These are phyloP conservation scores for Cordilura impudica DNA, from an alignment of 2,888 invertebrate species.

Conservation along the genomic window DNA sequence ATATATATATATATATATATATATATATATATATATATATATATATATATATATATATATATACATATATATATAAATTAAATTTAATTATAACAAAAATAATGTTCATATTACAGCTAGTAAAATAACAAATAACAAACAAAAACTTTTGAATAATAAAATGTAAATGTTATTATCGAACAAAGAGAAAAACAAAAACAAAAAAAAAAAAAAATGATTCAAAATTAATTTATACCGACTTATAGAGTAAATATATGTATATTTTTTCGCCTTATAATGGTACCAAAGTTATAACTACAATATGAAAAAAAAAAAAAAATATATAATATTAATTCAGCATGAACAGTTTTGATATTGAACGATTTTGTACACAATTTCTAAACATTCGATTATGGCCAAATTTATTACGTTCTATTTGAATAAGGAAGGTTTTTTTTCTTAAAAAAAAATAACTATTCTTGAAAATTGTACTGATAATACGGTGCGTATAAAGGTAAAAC, in stretches of 20 bases:
- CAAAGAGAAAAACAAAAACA: conserved; percentile 21
- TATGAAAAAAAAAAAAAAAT: background rate
- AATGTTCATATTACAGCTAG: conserved; percentile 51
- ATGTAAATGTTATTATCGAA: conserved; percentile 39
- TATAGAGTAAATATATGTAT: background rate
- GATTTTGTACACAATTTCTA: background rate
- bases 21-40: no score
- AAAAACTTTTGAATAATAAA: conserved; percentile 8
- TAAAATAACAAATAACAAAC: background rate
- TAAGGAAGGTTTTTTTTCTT: background rate
- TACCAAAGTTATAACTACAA: background rate
- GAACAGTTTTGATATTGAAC: background rate
- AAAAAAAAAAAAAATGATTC: background rate
- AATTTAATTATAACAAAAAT: conserved; percentile 5
- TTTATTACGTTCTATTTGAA: background rate
- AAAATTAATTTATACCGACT: background rate
- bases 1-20: no score
- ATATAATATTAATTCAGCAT: background rate
- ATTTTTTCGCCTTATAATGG: background rate
- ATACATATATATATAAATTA: conserved; percentile 28
- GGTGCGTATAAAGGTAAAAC: no score
- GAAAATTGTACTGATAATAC: no score
- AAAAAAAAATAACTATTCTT: no score
- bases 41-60: no score
- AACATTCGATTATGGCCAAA: background rate